Evolutionary conservation across 2,797 vertebrate species (phyloP), one percentile per base, ranked within the genome.

Genomic region (Pseudochromis fuscus): DNA sequence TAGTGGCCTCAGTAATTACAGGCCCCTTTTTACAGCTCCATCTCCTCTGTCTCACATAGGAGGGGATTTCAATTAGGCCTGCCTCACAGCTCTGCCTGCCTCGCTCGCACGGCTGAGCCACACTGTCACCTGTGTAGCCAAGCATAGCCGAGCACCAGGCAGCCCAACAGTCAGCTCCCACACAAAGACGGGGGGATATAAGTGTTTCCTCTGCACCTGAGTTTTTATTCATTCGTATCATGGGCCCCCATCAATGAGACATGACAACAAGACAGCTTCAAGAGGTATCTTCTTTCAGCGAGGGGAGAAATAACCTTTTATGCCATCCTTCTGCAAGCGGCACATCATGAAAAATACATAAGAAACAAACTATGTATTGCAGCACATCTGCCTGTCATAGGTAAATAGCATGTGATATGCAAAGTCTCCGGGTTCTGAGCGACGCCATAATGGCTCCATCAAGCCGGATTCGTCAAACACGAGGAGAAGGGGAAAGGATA

Each of bases 1-100:
- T 91, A 92, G 89, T 68, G 85, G 88, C 85, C 79, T 88, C 85
- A 50, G 87, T 90, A 90, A 90, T 92, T 89, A 89, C 81, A 82
- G 68, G 76, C 49, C 62, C 56, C 61, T 53, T 79, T 82, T 84
- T 85, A 87, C 85, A 72, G 85, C 89, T 91, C 83, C 77, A 77
- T 87, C 88, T 85, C 75, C 71, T 77, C 82, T 45, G 72, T 74
- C 77, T 84, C 79, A 69, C 87, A 71, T 73, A 72, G 85, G 79
- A 83, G 73, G 72, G 77, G 68, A 82, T 91, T 90, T 92, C 90
- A 91, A 91, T 92, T 89, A 91, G 81, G 77, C 27, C 27, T 49
- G 69, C 76, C 75, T 81, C 10, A 46, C 82, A 78, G 78, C 81
- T 57, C 77, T 52, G 77, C 50, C 78, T 40, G 35, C 74, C 72